Percentiles rank a stretch among this genome's conserved stretches.
phyloP scores from a whole-genome alignment of 2,113 vertebrate genomes.

The Actenoides hombroni region DNA sequence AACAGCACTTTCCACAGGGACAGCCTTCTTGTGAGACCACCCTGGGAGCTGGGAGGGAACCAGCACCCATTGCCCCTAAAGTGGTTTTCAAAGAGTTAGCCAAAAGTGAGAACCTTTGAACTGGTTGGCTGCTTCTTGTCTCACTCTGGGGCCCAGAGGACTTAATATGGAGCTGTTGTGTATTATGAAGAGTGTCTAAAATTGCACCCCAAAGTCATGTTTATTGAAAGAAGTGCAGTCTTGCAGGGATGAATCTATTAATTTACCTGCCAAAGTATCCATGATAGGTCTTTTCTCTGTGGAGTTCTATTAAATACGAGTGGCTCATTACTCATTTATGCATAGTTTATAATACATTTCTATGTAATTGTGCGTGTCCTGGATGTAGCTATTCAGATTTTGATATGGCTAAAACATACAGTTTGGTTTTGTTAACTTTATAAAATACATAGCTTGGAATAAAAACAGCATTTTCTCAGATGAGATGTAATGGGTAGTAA shows the following conservation, averaged over 20 bases:
- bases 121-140: background rate
- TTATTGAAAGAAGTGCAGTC: background rate
- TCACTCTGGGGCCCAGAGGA: background rate
- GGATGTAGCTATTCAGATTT: background rate
- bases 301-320: background rate
- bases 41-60: background rate
- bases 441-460: background rate
- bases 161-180: background rate
- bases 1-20: background rate
- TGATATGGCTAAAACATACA: background rate
- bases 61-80: background rate
- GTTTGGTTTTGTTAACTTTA: background rate
- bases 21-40: rapidly evolving
- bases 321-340: background rate
- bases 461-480: background rate
- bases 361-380: background rate
- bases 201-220: background rate
- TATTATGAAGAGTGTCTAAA: background rate
- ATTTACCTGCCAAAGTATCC: background rate
- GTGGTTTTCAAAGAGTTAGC: background rate
- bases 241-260: background rate
- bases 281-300: background rate
- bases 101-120: background rate
- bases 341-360: background rate
- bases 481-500: background rate